phyloP scores from a whole-genome alignment of 2,113 vertebrate species.

The Ornithorhynchus anatinus region DNA sequence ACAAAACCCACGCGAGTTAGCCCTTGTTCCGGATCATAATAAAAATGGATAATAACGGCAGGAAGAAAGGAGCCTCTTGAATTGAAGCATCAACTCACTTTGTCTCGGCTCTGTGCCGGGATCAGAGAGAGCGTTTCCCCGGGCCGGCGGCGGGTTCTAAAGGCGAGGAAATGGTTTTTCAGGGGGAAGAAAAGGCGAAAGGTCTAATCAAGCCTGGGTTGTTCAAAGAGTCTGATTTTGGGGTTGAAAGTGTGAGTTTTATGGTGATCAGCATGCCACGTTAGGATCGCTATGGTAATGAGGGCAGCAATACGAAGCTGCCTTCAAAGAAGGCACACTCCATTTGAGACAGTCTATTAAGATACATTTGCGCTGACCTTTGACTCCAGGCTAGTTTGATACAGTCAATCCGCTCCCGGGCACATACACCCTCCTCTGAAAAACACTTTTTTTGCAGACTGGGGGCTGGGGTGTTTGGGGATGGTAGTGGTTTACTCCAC shows the following conservation, averaged over 20 bases:
- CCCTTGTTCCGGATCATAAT: conserved; percentile 81
- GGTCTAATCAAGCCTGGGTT: conserved; percentile 85
- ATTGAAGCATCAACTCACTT: conserved; percentile 77
- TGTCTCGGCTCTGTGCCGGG: conserved; percentile 82
- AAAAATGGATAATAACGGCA: conserved; percentile 81
- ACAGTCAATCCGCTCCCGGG: conserved; percentile 73
- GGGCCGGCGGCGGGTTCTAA: conserved; percentile 82
- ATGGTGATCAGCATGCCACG: conserved; percentile 82
- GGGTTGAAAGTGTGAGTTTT: conserved; percentile 87
- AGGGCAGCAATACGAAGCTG: conserved; percentile 76
- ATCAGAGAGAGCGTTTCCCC: conserved; percentile 83
- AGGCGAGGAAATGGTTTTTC: conserved; percentile 87
- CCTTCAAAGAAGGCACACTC: conserved; percentile 85
- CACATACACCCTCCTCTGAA: conserved; percentile 67
- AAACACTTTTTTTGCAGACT: conserved; percentile 44
- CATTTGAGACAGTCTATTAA: conserved; percentile 87
- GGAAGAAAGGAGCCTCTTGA: conserved; percentile 77
- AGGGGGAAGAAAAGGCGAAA: conserved; percentile 84
- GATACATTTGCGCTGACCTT: conserved; percentile 86
- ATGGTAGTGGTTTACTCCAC: too few relatives aligned
- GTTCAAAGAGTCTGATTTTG: conserved; percentile 84
- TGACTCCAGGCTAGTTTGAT: conserved; percentile 83
- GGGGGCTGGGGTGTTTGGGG: too few relatives aligned
- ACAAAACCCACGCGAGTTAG: conserved; percentile 83
- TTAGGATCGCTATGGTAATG: conserved; percentile 86